phyloP scores from a whole-genome alignment of 1,140 invertebrate species.

The Papilio polyxenes region DNA sequence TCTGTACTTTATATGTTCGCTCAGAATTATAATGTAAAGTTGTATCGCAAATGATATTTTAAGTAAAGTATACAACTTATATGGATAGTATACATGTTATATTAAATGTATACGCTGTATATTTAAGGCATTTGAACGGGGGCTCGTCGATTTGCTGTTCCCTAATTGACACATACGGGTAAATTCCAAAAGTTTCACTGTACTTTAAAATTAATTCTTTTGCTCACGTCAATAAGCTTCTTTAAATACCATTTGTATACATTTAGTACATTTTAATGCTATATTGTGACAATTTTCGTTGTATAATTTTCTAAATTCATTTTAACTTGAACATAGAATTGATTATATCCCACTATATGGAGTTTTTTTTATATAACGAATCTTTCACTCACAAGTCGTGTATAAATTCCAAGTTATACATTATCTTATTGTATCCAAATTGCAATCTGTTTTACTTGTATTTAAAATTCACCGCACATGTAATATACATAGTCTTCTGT shows the following conservation, averaged over 20 bases:
- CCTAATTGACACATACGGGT: constrained; percentile 46
- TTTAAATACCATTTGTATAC: neutral
- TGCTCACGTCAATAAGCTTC: neutral
- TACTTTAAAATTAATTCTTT: constrained; percentile 31
- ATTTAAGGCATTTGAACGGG: neutral
- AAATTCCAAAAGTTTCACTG: constrained; percentile 39
- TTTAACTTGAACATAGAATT: neutral
- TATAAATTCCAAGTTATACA: no score
- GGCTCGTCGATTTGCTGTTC: neutral
- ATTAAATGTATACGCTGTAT: neutral
- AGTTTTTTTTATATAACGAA: no score
- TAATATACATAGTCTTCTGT: neutral
- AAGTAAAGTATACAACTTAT: neutral
- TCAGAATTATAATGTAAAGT: neutral
- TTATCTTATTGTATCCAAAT: no score
- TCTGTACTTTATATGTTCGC: neutral
- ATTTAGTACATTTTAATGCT: no score
- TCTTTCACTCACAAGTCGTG: no score
- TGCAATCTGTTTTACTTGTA: neutral
- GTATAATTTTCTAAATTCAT: no score
- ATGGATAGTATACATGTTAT: neutral
- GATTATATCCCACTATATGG: no score
- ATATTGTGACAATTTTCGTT: no score
- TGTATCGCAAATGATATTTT: neutral
- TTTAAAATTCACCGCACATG: neutral